Evolutionary conservation across 2,888 invertebrate genomes (phyloP).

Genomic region (Dinocampus coccinellae): DNA sequence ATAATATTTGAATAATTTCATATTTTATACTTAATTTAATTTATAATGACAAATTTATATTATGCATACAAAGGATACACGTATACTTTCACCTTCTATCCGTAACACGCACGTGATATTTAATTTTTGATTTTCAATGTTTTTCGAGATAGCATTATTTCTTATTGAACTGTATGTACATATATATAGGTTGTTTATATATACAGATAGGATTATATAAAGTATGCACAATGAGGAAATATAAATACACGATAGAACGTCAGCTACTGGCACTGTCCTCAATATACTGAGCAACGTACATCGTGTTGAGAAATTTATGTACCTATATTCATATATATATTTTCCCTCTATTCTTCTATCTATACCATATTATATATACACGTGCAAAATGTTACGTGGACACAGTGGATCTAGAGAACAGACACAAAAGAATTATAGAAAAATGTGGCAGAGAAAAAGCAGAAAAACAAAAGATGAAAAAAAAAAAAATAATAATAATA

Average conservation of each 20-base stretch:
- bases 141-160: conserved; percentile 36
- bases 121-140: conserved; percentile 38
- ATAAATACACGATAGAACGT: conserved; percentile 28
- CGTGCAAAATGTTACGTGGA: not conserved
- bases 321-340: not conserved
- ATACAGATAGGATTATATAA: not conserved
- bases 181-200: not conserved
- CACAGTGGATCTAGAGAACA: not conserved
- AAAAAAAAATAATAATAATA: conserved; percentile 1
- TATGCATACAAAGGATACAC: not conserved
- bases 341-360: not conserved
- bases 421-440: not conserved
- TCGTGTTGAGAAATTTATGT: not conserved
- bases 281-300: not conserved
- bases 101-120: conserved; percentile 11
- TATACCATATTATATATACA: not conserved
- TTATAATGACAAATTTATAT: not conserved
- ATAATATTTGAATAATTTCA: no score
- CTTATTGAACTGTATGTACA: conserved; percentile 4
- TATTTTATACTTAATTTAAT: not conserved
- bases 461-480: not conserved
- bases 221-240: conserved; percentile 16
- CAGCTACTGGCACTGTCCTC: not conserved
- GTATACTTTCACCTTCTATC: not conserved
- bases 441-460: not conserved